A percentile compares a stretch with the other conserved stretches of the same genome.
Evolutionary conservation across 2,113 vertebrate species (phyloP).

Genomic region (Saccopteryx bilineata): DNA sequence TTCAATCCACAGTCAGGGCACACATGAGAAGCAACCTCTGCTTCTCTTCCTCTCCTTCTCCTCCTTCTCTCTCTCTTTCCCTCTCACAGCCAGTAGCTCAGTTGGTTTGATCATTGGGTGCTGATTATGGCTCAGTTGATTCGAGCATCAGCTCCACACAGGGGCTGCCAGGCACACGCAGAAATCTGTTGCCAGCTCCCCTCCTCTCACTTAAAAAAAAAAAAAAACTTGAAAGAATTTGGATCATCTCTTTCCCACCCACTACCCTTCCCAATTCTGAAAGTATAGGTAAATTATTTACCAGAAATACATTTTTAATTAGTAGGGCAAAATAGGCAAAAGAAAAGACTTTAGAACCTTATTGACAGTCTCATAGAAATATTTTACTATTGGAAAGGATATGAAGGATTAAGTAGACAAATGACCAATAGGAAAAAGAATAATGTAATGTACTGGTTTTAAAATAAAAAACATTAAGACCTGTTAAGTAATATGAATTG

Average conservation of each 20-base stretch:
- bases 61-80: no score
- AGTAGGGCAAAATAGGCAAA: slow-evolving; percentile 22
- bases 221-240: slow-evolving; percentile 25
- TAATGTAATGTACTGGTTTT: neutral
- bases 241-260: accelerated
- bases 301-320: slow-evolving; percentile 48
- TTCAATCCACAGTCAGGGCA: no score
- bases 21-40: no score
- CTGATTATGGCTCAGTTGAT: no score
- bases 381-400: slow-evolving; percentile 51
- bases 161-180: no score
- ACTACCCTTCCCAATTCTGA: neutral
- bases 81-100: no score
- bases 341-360: neutral
- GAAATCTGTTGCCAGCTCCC: no score
- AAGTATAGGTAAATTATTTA: slow-evolving; percentile 33
- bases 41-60: no score
- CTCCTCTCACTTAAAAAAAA: no score
- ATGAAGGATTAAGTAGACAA: slow-evolving; percentile 37
- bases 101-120: no score
- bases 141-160: no score
- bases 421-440: slow-evolving; percentile 5
- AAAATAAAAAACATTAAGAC: slow-evolving; percentile 53
- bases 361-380: neutral
- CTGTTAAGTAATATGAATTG: slow-evolving; percentile 42